Evolutionary conservation across 2,888 invertebrate species (phyloP).

Genomic region (Diaphora mendica): DNA sequence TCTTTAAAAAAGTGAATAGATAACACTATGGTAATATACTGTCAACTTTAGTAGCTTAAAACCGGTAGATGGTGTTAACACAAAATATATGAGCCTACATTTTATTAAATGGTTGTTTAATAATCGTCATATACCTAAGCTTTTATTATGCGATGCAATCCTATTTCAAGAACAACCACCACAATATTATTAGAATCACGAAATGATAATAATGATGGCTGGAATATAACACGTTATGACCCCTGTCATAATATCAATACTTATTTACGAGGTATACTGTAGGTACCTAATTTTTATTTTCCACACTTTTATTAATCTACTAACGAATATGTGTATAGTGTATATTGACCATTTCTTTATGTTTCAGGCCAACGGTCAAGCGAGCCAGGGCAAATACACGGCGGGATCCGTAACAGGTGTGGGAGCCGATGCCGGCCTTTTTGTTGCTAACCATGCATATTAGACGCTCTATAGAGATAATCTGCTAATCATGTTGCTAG

Average conservation of each 20-base stretch:
- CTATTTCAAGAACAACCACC: not conserved
- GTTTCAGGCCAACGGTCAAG: slow-evolving; percentile 95
- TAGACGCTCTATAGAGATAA: slow-evolving; percentile 81
- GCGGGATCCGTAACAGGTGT: slow-evolving; percentile 94
- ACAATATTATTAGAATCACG: not conserved
- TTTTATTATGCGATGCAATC: not conserved
- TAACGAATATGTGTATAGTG: not conserved
- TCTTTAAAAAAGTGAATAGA: not conserved
- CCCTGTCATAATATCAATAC: too few species aligned
- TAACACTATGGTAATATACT: not conserved
- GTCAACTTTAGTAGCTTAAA: not conserved
- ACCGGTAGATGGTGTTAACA: slow-evolving; percentile 3
- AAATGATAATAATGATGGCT: too few species aligned
- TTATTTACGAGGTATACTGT: too few species aligned
- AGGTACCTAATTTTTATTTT: not conserved
- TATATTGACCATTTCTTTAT: slow-evolving; percentile 11
- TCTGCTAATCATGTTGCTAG: slow-evolving; percentile 39
- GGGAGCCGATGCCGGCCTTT: slow-evolving; percentile 95
- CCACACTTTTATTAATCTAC: not conserved
- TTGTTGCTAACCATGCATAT: slow-evolving; percentile 98
- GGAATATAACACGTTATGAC: too few species aligned
- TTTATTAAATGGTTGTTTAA: not conserved
- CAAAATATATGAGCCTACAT: not conserved
- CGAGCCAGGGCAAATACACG: slow-evolving; percentile 95
- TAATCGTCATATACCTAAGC: too few species aligned